Evolutionary conservation across 2,888 invertebrate genomes (phyloP).

Genomic region (Stenolophus ochropezus): DNA sequence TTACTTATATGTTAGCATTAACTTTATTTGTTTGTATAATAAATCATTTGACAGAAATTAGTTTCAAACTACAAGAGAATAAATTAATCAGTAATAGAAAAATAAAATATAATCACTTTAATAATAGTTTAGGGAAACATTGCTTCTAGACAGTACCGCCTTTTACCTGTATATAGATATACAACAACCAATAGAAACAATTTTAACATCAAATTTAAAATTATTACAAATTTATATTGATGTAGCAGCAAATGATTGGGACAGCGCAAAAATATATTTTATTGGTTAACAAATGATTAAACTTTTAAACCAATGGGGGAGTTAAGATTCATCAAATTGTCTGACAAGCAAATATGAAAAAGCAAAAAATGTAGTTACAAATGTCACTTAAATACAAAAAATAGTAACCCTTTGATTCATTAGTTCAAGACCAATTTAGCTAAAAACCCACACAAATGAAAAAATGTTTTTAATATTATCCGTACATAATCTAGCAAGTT

Average conservation of each 20-base stretch:
- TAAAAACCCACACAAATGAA: no score
- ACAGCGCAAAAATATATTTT: background rate
- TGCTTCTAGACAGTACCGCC: slow-evolving; percentile 50
- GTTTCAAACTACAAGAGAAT: slow-evolving; percentile 28
- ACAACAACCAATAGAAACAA: background rate
- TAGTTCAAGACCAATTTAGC: no score
- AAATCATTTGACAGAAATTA: slow-evolving; percentile 18
- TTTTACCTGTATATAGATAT: slow-evolving; percentile 48
- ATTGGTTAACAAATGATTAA: background rate
- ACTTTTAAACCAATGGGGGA: no score
- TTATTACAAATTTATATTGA: slow-evolving; percentile 20
- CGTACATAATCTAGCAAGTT: no score
- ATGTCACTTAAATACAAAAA: no score
- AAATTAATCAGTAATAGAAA: slow-evolving; percentile 25
- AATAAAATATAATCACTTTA: slow-evolving; percentile 37
- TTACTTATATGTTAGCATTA: background rate
- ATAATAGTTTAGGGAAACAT: slow-evolving; percentile 52
- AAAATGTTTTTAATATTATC: no score
- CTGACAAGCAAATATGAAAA: no score
- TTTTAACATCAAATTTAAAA: slow-evolving; percentile 5
- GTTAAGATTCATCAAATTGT: no score
- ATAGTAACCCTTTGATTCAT: no score
- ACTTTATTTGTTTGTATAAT: slow-evolving; percentile 16
- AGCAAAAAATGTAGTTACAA: no score
- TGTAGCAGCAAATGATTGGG: background rate